phyloP scores from a whole-genome alignment of 2,888 invertebrate species.

The Meandrusa payeni region DNA sequence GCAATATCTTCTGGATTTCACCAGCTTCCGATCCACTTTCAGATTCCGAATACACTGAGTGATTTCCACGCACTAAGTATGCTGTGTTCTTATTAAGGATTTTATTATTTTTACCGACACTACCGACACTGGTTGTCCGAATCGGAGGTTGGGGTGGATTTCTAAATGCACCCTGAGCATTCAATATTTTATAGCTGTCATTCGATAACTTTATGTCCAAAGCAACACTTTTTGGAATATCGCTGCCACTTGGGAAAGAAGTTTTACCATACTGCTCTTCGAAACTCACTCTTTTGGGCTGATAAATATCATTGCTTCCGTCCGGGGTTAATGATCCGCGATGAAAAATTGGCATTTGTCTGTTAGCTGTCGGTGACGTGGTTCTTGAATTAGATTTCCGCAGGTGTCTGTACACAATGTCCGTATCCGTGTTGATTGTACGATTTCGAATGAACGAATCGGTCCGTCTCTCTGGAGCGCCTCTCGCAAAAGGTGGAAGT shows the following conservation, averaged over 20 bases:
- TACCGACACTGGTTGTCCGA: slow-evolving; percentile 59
- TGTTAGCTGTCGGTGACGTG: slow-evolving; percentile 31
- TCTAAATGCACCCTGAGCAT: slow-evolving; percentile 30
- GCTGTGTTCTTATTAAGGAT: slow-evolving; percentile 39
- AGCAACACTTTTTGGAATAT: slow-evolving; percentile 29
- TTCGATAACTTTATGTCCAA: slow-evolving; percentile 33
- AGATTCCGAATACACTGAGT: slow-evolving; percentile 77
- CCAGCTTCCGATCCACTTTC: slow-evolving; percentile 88
- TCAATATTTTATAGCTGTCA: slow-evolving; percentile 31
- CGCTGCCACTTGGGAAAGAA: slow-evolving; percentile 21
- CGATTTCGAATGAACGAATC: slow-evolving; percentile 53
- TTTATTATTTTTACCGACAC: slow-evolving; percentile 36
- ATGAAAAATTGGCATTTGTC: slow-evolving; percentile 40
- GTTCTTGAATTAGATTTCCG: slow-evolving; percentile 42
- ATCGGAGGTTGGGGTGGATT: slow-evolving; percentile 59
- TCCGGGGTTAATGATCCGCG: slow-evolving; percentile 43
- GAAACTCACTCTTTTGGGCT: slow-evolving; percentile 55
- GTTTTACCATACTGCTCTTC: slow-evolving; percentile 42
- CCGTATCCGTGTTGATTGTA: slow-evolving; percentile 38
- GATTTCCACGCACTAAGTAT: slow-evolving; percentile 34
- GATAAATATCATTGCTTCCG: slow-evolving; percentile 33
- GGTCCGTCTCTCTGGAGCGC: slow-evolving; percentile 58
- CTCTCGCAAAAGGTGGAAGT: slow-evolving; percentile 50
- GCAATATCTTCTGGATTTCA: slow-evolving; percentile 84
- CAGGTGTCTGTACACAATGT: slow-evolving; percentile 54